Conservation (phyloP, 2,113 vertebrate genomes). For the Microcebus tavaratra region DNA sequence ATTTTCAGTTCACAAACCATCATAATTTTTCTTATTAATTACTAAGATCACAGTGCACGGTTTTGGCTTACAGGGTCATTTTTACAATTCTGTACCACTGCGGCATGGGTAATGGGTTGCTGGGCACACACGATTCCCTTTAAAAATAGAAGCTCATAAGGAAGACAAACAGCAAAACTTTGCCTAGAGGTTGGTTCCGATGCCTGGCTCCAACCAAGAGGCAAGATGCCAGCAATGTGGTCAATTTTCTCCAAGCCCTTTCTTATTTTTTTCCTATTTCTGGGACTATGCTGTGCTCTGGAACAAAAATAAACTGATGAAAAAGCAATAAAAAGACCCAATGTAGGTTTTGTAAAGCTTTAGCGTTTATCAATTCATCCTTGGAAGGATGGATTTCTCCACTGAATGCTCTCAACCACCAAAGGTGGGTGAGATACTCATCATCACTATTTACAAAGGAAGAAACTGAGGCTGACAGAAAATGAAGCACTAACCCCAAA, state of each 20-base stretch:
- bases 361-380: not conserved
- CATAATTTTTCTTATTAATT: not conserved
- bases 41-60: not conserved
- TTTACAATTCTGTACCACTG: not conserved
- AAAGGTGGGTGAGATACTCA: not conserved
- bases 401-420: not conserved
- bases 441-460: not conserved
- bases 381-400: not conserved
- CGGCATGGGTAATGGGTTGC: not conserved
- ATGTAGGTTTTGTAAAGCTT: not conserved
- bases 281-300: not conserved
- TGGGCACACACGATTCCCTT: not conserved
- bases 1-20: not conserved
- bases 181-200: not conserved
- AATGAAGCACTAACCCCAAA: not conserved
- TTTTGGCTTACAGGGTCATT: not conserved
- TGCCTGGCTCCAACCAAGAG: not conserved
- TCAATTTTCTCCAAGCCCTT: not conserved
- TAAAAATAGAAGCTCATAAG: not conserved
- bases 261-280: not conserved
- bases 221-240: not conserved
- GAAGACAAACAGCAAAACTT: not conserved
- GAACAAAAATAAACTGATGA: conserved; percentile 11
- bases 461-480: not conserved
- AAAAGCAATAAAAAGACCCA: conserved; percentile 16